Percentiles rank a stretch among this genome's conserved stretches.
Evolutionary conservation across 2,888 invertebrate genomes (phyloP).

Genomic region (Clistopyga incitator): DNA sequence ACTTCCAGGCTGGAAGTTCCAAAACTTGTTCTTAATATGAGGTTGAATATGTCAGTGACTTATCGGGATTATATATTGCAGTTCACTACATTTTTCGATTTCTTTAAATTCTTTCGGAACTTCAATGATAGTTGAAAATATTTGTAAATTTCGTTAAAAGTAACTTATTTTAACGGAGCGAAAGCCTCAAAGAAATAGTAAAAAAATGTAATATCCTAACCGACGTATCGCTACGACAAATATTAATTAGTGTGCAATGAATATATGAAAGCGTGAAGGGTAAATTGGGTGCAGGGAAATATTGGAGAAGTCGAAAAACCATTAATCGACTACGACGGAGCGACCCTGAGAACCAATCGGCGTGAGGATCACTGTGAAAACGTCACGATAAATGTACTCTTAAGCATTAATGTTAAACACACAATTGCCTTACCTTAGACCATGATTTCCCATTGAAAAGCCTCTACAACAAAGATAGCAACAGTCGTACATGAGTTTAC

Average conservation of each 20-base stretch:
- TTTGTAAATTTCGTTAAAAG: not conserved
- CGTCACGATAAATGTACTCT: constrained; percentile 14
- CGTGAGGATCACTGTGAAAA: constrained; percentile 38
- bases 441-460: constrained; percentile 87
- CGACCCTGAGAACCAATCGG: constrained; percentile 77
- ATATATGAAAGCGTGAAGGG: constrained; percentile 17
- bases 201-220: not conserved
- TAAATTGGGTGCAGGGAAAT: constrained; percentile 14
- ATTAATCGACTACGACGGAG: constrained; percentile 71
- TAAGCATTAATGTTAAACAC: constrained; percentile 45
- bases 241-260: not conserved
- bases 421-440: constrained; percentile 86
- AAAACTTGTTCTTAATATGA: not conserved
- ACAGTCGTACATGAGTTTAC: constrained; percentile 72
- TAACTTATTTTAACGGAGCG: too few species aligned
- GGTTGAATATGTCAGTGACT: not conserved
- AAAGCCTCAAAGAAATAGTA: not conserved
- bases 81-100: too few species aligned
- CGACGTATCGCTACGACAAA: not conserved
- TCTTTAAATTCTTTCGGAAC: too few species aligned
- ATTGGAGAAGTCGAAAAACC: constrained; percentile 24
- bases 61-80: not conserved
- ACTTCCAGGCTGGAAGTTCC: constrained; percentile 88
- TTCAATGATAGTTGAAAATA: not conserved
- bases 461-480: constrained; percentile 86